A percentile compares a stretch with the other conserved stretches of the same genome.
These are phyloP conservation scores for Darevskia mixta DNA, from an alignment of 2,797 vertebrate species.

Conservation along the genomic window DNA sequence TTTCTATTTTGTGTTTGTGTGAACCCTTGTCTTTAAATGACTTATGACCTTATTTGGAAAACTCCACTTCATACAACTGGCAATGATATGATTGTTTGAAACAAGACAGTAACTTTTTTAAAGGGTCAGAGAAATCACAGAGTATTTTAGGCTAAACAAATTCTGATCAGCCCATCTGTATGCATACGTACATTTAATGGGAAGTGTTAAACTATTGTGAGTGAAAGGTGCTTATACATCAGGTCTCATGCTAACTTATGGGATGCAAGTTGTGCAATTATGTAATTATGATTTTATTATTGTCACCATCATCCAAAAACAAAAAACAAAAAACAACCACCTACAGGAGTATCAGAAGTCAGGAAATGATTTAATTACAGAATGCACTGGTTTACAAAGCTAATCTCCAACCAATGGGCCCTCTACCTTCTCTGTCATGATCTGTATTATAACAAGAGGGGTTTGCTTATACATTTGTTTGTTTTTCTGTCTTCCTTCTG, in stretches of 20 bases:
- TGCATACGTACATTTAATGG: too few species aligned
- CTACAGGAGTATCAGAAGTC: neutral
- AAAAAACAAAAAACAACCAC: too few species aligned
- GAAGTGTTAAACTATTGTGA: neutral
- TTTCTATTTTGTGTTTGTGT: neutral
- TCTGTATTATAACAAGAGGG: slow-evolving; percentile 30
- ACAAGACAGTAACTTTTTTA: neutral
- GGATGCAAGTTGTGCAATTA: neutral
- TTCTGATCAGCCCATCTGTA: neutral
- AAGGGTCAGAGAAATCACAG: neutral
- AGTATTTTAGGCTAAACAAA: neutral
- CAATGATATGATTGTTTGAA: neutral
- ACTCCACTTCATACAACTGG: neutral
- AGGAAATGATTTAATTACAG: slow-evolving; percentile 33
- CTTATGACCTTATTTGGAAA: neutral
- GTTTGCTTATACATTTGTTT: slow-evolving; percentile 5
- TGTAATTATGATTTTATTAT: slow-evolving; percentile 14
- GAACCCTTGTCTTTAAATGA: neutral
- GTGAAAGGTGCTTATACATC: neutral
- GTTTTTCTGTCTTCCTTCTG: slow-evolving; percentile 14
- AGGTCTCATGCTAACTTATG: slow-evolving; percentile 4
- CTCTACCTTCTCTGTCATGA: slow-evolving; percentile 9
- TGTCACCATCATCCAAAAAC: neutral
- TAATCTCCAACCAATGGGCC: slow-evolving; percentile 13
- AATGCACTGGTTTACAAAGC: slow-evolving; percentile 35